Evolutionary conservation across 1,140 invertebrate species (phyloP), one percentile per base, ranked within the genome.

Genomic region (Hyphantria cunea): DNA sequence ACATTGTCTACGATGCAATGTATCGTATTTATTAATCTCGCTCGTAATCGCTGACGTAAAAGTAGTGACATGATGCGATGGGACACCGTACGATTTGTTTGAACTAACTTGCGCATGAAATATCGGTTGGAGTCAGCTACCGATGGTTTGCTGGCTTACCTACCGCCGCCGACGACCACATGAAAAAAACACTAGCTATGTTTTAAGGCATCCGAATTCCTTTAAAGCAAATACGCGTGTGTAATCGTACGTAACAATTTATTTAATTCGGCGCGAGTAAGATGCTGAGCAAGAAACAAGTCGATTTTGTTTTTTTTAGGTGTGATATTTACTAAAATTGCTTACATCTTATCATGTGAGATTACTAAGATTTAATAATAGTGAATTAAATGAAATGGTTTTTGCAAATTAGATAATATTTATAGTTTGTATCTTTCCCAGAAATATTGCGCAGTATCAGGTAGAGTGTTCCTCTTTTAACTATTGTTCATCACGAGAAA

Each of bases 81-180:
- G 72, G 86, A 90, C 86, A 84, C 72, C 84, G 82, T 89, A 87
- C 80, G 86, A 90, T 90, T 90, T 89, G 86, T 90, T 89, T 84
- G 78, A 86, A 80, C 80, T 78, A 84, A 83, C 79, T 82, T 82
- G 81, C 80, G 77, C 82, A 80, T 77, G 77, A 77, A 77, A 80
- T 80, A 74, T 73, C 71, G 64, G 66, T 67, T 72, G 74, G 74
- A 74, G 73, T 69, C 81, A 84, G 87, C 87, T 90, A 89, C 87
- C 84, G 86, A 84, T 90, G 81, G 86, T 84, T 88, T 75, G 85
- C 85, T 88, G 80, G 79, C 70, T 70, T 86, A 86, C 84, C 87
- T 88, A 87, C 85, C 84, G 84, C 84, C 71, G 80, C 68, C 63
- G 56, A 63, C 70, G 62, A 54, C 67, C 71, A 74, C 63, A 68